Evolutionary conservation across 2,797 vertebrate genomes (phyloP).

Genomic region (Pygocentrus nattereri): DNA sequence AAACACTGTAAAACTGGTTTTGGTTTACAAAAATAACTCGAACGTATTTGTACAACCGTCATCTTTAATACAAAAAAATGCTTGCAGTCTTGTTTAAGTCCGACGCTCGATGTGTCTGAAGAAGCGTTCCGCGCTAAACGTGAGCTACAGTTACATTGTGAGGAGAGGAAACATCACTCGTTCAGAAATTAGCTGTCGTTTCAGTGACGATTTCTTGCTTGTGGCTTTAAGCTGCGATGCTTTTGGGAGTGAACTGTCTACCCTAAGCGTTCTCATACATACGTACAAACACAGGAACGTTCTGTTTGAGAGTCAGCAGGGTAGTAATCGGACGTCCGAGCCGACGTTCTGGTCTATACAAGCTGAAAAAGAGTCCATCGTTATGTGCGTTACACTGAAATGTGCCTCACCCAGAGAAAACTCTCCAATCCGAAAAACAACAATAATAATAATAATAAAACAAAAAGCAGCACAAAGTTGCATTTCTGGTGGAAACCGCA

Average conservation of each 20-base stretch:
- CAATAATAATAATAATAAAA: no score
- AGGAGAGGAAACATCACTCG: constrained; percentile 42
- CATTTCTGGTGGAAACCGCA: not conserved
- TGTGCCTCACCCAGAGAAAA: not conserved
- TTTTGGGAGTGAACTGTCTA: constrained; percentile 42
- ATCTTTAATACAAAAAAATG: constrained; percentile 74
- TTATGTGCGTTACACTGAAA: constrained; percentile 16
- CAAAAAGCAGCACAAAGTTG: not conserved
- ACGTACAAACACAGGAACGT: constrained; percentile 56
- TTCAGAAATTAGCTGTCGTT: constrained; percentile 42
- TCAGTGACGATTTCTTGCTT: constrained; percentile 40
- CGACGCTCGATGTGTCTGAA: constrained; percentile 46
- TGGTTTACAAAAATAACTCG: constrained; percentile 84
- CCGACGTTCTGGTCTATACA: constrained; percentile 16
- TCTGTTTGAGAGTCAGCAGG: constrained; percentile 43
- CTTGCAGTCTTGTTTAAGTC: constrained; percentile 66
- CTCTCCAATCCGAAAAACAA: not conserved
- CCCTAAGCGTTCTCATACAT: constrained; percentile 41
- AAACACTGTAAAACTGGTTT: constrained; percentile 80
- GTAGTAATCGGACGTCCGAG: not conserved
- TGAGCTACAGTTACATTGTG: constrained; percentile 58
- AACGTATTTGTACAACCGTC: constrained; percentile 76
- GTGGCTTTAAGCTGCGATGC: constrained; percentile 25
- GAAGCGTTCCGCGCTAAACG: constrained; percentile 54
- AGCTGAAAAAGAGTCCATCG: constrained; percentile 6